A percentile compares a stretch with the other conserved stretches of the same genome.
These are phyloP conservation scores for Rhinogobius similis DNA, from an alignment of 2,113 vertebrate species.

Conservation along the genomic window DNA sequence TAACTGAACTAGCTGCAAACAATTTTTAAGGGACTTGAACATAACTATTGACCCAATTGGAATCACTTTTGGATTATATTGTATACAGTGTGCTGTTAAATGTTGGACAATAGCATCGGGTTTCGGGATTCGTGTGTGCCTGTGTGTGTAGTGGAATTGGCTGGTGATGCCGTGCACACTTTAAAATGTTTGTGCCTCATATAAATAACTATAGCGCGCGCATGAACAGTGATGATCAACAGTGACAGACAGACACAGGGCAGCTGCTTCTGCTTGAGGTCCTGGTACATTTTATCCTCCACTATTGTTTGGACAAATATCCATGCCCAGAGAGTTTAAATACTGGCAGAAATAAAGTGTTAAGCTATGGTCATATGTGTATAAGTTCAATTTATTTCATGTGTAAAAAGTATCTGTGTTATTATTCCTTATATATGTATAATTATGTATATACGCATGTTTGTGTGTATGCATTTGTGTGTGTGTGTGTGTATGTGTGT, in stretches of 20 bases:
- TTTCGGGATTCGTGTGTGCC: too few relatives aligned
- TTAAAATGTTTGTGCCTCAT: not conserved
- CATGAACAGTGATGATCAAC: slow-evolving; percentile 6
- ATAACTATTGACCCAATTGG: too few relatives aligned
- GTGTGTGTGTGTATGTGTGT: too few relatives aligned
- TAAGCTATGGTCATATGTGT: not conserved
- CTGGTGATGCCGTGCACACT: slow-evolving; percentile 12
- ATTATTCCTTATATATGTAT: too few relatives aligned
- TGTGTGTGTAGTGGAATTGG: not conserved
- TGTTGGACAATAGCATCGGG: too few relatives aligned
- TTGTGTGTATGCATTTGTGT: too few relatives aligned
- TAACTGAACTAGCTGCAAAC: too few relatives aligned
- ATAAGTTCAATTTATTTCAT: not conserved
- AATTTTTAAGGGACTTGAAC: too few relatives aligned
- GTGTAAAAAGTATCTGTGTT: too few relatives aligned
- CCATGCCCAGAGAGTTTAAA: not conserved
- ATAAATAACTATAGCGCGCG: not conserved
- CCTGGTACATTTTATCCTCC: slow-evolving; percentile 30
- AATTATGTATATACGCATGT: too few relatives aligned
- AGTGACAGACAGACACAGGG: not conserved
- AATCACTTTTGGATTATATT: too few relatives aligned
- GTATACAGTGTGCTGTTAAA: too few relatives aligned
- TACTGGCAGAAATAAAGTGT: not conserved
- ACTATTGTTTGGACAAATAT: not conserved
- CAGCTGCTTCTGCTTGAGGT: slow-evolving; percentile 16